Evolutionary conservation across 2,888 invertebrate species (phyloP), one percentile per base, ranked within the genome.

Genomic region (Agrotis puta): DNA sequence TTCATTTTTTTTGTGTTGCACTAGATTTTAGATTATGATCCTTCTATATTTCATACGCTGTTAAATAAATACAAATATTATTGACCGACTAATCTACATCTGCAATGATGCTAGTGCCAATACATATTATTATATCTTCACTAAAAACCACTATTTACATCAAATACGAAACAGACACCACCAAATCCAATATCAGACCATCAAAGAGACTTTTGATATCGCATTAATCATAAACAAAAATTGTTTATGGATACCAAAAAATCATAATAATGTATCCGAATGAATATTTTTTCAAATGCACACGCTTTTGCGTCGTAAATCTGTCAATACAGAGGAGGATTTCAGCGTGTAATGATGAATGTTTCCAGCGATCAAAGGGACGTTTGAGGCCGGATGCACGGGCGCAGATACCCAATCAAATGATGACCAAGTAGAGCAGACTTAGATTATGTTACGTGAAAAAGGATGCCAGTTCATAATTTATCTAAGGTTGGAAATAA

Each of bases 311-410:
- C 48, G 82, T 88, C 88, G 85, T 89, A 88, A 89, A 89, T 86
- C 87, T 85, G 88, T 89, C 88, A 89, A 89, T 89, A 88, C 88
- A 88, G 77, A 77, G 68, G 51, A 76, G 79, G 78, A 66, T 73
- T 85, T 85, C 81, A 78, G 82, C 68, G 64, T 61, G 73, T 69
- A 70, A 84, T 89, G 89, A 89, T 89, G 87, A 79, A 89, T 87
- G 89, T 83, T 86, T 85, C 87, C 89, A 85, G 76, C 73, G 85
- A 85, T 89, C 89, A 89, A 89, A 89, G 87, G 71, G 78, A 75
- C 70, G 79, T 75, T 80, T 80, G 76, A 63, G 82, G 84, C 79
- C 82, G 83, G 85, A 83, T 78, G 80, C 79, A 75, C 73, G 64
- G 71, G 62, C 78, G 79, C 77, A 70, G 75, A 74, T 77, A 77